Base-by-base conservation (phyloP, 2,113 vertebrate species). In the Hydrochoerus hydrochaeris region DNA sequence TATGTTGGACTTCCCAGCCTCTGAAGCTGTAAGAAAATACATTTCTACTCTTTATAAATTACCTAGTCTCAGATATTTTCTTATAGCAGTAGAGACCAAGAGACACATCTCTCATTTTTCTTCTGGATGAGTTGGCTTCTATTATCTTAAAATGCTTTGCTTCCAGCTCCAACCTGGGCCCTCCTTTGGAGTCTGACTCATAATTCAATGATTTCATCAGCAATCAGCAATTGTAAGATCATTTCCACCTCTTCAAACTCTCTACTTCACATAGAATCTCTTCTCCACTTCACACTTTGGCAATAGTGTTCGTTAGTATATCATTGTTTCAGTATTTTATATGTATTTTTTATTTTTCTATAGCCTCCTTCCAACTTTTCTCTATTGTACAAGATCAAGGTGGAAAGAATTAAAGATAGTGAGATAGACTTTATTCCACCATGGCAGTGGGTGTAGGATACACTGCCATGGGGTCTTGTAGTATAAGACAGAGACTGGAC, bases 1-100 rank as follows among this genome's bases (percentile, higher is more conserved):
- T 41, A 5, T 44, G 35, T 22, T 69, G 32, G 35, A 78, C 4
- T 78, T 93, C 13, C 19, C 44, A 58, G 58, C 44, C 75, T 32
- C 75, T 78, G 28, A 16, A 52, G 9, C 28, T 32, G 30, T 24
- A 19, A 77, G 54, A 8, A 83, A 89, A 85, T 58, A 84, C 8
- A 77, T 93, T 80, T 88, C 13, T 19, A 49, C 73, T 95, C 38
- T 78, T 77, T 81, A 28, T 80, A 57, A 65, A 88, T 81, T 81
- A 69, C 28, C 30, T 22, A 41, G 32, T 52, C 35, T 63, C 35
- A 85, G 69, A 6, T 32, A 52, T 75, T 85, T 92, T 92, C 26
- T 63, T 41, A 77, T 35, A 85, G 35, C 4, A 95, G 19, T 26
- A 85, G 32, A 93, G 85, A 69, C 65, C 44, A 44, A 41, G 26